phyloP scores from a whole-genome alignment of 2,888 invertebrate species.

The Leucoptera coffeella region DNA sequence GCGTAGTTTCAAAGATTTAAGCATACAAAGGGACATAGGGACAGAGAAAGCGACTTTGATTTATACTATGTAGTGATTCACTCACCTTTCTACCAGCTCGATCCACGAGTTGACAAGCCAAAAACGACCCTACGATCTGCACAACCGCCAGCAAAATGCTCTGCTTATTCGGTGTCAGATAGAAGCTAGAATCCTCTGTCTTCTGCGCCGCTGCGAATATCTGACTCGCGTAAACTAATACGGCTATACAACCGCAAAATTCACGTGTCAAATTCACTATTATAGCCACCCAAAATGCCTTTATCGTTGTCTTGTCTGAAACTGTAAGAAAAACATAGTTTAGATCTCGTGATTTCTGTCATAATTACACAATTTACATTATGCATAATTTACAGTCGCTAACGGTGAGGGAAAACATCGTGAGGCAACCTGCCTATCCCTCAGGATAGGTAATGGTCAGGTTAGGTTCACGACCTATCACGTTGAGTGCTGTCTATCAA shows the following conservation, averaged over 20 bases:
- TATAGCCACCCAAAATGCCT: constrained; percentile 41
- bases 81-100: constrained; percentile 23
- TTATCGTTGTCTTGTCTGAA: constrained; percentile 26
- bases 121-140: constrained; percentile 34
- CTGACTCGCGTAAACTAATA: constrained; percentile 38
- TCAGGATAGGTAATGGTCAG: too few species aligned
- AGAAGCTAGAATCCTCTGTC: constrained; percentile 5
- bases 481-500: too few species aligned
- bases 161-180: constrained; percentile 31
- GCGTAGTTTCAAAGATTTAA: too few species aligned
- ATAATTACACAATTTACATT: too few species aligned
- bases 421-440: too few species aligned
- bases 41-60: too few species aligned
- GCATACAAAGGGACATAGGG: too few species aligned
- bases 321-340: constrained; percentile 15
- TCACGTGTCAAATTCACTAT: constrained; percentile 35
- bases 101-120: constrained; percentile 40
- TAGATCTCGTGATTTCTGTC: too few species aligned
- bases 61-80: too few species aligned
- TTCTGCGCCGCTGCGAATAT: constrained; percentile 35
- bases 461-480: too few species aligned
- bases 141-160: constrained; percentile 35
- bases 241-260: constrained; percentile 42
- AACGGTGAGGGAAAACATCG: too few species aligned
- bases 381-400: too few species aligned